These are phyloP conservation scores for Galagoides demidoff DNA, from an alignment of 2,797 vertebrate species.

Conservation along the genomic window DNA sequence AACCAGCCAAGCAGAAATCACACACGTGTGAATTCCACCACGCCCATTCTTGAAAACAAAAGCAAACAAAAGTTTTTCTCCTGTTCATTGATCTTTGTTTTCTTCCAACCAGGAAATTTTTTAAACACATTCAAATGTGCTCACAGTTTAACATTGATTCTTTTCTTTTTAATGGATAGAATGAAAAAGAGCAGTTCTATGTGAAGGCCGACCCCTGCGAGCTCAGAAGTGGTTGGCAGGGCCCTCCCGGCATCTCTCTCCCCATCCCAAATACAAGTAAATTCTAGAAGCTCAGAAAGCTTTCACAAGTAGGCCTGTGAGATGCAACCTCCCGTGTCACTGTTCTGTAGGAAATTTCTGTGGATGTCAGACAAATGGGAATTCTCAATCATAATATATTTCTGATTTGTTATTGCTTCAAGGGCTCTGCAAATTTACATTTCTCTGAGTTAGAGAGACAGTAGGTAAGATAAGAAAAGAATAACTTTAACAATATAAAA, in stretches of 20 bases:
- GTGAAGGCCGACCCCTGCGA: background rate
- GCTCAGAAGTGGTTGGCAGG: background rate
- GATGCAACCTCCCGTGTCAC: background rate
- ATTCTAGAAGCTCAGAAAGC: background rate
- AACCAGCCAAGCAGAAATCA: background rate
- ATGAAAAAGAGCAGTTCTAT: background rate
- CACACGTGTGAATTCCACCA: background rate
- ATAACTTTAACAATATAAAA: slow-evolving; percentile 31
- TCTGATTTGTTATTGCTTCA: slow-evolving; percentile 35
- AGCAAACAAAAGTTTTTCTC: background rate
- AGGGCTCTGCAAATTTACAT: background rate
- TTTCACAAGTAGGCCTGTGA: background rate
- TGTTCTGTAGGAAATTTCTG: background rate
- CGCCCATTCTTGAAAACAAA: background rate
- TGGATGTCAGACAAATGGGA: background rate
- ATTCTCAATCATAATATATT: background rate
- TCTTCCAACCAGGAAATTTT: background rate
- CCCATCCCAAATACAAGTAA: too few relatives aligned
- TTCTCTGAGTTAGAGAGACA: background rate
- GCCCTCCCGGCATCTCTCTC: background rate
- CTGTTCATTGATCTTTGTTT: background rate
- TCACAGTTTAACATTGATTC: background rate
- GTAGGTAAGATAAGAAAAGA: slow-evolving; percentile 26
- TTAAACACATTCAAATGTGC: background rate
- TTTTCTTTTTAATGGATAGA: background rate